Evolutionary conservation across 2,888 invertebrate genomes (phyloP), one percentile per base, ranked within the genome.

Genomic region (Scaptomyza tumidula): DNA sequence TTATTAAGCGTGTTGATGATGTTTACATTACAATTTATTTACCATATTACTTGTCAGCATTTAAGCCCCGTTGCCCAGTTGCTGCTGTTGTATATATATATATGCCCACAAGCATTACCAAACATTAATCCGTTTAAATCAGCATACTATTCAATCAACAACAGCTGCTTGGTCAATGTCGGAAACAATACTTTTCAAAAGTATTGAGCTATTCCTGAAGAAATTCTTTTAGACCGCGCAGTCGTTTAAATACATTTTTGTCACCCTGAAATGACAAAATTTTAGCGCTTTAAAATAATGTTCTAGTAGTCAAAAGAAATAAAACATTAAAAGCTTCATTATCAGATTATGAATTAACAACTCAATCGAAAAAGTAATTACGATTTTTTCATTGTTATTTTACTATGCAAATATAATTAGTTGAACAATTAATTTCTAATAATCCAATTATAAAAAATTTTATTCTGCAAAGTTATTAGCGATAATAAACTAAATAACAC

Each of bases 21-120:
- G 80, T 65, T 67, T 55, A 60, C 65, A 76, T 11, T 45, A 33
- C 37, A 71, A 79, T 79, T 77, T 84, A 72, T 84, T 79, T 84
- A 65, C 64, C 71, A 84, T 78, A 86, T 80, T 84, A 84, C 84
- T 86, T 86, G 62, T 71, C 55, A 66, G 62, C 53, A 54, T 62
- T 80, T 72, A 78, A 84, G 63, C 35, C 64, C 13, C 61, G 14
- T 46, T 63, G 44, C 19, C n/a, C 16, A 16, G 29, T 45, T 31
- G 35, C 1, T 63, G 14, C 24, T 62, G 14, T 27, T 64, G 19
- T 29, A 66, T 37, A 64, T 49, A 48, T 13, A 48, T 14, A 19
- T 10, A 3, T 16, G 27, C 31, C 14, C 2, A 41, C 27, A 13
- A 31, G 31, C 57, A 14, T 19, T 14, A n/a, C 9, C n/a, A 50